Evolutionary conservation across 2,888 invertebrate species (phyloP), one percentile per base, ranked within the genome.

Genomic region (Itoplectis maculator): DNA sequence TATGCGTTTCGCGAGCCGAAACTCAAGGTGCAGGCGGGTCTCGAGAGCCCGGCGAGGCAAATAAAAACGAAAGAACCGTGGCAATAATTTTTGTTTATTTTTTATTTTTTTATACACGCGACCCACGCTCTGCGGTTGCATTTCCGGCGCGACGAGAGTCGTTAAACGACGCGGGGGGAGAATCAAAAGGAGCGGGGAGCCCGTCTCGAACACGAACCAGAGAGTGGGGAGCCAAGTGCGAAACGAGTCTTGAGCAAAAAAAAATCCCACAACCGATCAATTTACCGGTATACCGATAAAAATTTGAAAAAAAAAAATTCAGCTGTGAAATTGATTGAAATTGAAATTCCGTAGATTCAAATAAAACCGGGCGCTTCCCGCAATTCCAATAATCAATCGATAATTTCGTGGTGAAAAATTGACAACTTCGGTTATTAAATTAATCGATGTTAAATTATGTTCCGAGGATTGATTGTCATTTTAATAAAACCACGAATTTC

Each of bases 81-180:
- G 70, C 70, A 61, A 79, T 68, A 20, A 75, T 76, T 69, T 78
- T 29, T 29, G 2, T 29, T 29, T 29, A 3, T 29, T 29, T 29
- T 29, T 29, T 29, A 3, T 72, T 81, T 79, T 79, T 81, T 81
- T 81, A 72, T 68, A 66, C 74, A 51, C 29, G 29, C 29, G 29
- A 59, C 59, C 65, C 82, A 75, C 74, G 70, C 78, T 81, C 76
- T 78, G 79, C 79, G 82, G 82, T 79, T 79, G 75, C 79, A 79
- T 82, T 79, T 82, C 82, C 82, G 82, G 82, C 75, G 70, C 66
- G 75, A 82, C 78, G 78, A 78, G 35, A 78, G 78, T 75, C 75
- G 70, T 79, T 82, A 75, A 82, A 79, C 66, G 42, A 45, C 18
- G 35, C 7, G 61, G 18, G 51, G 54, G 18, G 56, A 74, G 56